These are phyloP conservation scores for Nannoperca obscura DNA, from an alignment of 2,797 vertebrate species.

Conservation along the genomic window DNA sequence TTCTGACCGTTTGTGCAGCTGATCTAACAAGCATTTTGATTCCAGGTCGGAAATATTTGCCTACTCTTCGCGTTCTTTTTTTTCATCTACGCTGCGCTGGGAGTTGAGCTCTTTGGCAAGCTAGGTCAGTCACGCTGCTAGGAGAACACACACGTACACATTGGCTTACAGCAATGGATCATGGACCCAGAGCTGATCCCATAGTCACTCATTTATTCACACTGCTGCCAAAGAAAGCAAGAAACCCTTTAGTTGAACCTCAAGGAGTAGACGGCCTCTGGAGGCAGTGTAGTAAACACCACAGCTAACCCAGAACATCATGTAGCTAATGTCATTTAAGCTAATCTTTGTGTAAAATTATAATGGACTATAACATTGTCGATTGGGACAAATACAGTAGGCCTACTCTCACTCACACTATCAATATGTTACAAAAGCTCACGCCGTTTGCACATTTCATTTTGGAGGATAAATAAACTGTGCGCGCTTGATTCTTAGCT, in stretches of 20 bases:
- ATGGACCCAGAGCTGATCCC: not conserved
- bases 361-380: not conserved
- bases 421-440: not conserved
- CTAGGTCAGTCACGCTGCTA: constrained; percentile 86
- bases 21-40: constrained; percentile 32
- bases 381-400: not conserved
- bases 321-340: not conserved
- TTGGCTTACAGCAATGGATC: not conserved
- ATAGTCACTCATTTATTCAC: not conserved
- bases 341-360: not conserved
- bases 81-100: constrained; percentile 94
- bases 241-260: not conserved
- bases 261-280: not conserved
- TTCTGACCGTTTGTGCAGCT: not conserved
- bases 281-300: not conserved
- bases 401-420: not conserved
- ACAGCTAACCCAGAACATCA: not conserved
- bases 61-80: constrained; percentile 95
- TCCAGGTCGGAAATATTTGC: constrained; percentile 93
- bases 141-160: constrained; percentile 11
- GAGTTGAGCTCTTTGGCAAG: constrained; percentile 93
- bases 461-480: not conserved
- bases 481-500: not conserved
- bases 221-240: not conserved
- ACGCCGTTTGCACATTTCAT: not conserved